Conservation (phyloP, 2,797 vertebrate species). For the Spondyliosoma cantharus region DNA sequence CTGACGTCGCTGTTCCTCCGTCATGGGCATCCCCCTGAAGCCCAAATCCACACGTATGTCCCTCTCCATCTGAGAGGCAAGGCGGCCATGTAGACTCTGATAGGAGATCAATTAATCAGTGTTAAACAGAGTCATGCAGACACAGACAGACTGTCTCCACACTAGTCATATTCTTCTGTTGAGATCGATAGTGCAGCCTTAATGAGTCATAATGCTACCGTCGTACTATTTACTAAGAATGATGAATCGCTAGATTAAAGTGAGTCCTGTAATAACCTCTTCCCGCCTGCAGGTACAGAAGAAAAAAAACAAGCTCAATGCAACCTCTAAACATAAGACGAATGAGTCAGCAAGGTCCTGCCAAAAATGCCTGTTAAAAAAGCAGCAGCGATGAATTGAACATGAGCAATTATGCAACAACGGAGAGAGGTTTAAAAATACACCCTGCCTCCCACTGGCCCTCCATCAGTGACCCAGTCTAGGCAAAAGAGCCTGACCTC, state of each 20-base stretch:
- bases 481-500: slow-evolving; percentile 63
- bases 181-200: slow-evolving; percentile 22
- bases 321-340: slow-evolving; percentile 43
- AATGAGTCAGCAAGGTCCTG: slow-evolving; percentile 61
- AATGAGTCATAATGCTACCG: slow-evolving; percentile 39
- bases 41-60: slow-evolving; percentile 92
- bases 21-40: slow-evolving; percentile 93
- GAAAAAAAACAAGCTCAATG: slow-evolving; percentile 30
- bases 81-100: slow-evolving; percentile 88
- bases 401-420: slow-evolving; percentile 63
- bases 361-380: slow-evolving; percentile 48
- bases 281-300: slow-evolving; percentile 15
- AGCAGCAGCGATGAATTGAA: slow-evolving; percentile 56
- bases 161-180: slow-evolving; percentile 17
- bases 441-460: slow-evolving; percentile 42
- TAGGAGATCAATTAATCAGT: slow-evolving; percentile 40
- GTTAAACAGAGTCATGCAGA: background rate
- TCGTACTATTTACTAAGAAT: slow-evolving; percentile 31
- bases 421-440: slow-evolving; percentile 61
- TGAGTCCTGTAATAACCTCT: slow-evolving; percentile 27
- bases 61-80: slow-evolving; percentile 85
- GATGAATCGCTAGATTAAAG: slow-evolving; percentile 49
- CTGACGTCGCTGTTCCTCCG: slow-evolving; percentile 92
- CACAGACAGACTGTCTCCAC: slow-evolving; percentile 12
- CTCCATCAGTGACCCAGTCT: slow-evolving; percentile 54